A percentile compares a stretch with the other conserved stretches of the same genome.
phyloP scores from a whole-genome alignment of 2,888 invertebrate species.

The Melangyna quadrimaculata region DNA sequence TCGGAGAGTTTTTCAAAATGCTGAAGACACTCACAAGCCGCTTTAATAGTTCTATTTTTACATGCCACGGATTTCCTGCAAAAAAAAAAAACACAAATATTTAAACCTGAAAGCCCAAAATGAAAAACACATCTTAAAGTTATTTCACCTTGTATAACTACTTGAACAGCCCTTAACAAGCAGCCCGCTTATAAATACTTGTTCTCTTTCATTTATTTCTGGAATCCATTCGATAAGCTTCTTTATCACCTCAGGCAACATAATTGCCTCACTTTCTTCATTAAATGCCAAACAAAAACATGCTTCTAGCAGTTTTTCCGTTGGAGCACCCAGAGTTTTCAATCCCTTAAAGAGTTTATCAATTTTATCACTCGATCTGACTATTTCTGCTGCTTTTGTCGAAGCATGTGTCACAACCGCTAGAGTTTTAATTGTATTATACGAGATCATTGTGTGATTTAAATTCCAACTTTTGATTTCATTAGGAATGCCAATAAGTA shows the following conservation, averaged over 20 bases:
- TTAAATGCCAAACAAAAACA: slow-evolving; percentile 82
- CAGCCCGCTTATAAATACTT: slow-evolving; percentile 79
- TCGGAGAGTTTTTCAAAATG: slow-evolving; percentile 80
- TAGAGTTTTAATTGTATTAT: slow-evolving; percentile 77
- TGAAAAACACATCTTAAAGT: not conserved
- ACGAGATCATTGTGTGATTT: slow-evolving; percentile 76
- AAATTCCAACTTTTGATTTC: slow-evolving; percentile 78
- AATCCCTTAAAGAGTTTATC: slow-evolving; percentile 77
- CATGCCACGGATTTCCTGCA: slow-evolving; percentile 83
- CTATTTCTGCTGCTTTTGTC: slow-evolving; percentile 73
- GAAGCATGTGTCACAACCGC: slow-evolving; percentile 77
- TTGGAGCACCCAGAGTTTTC: slow-evolving; percentile 81
- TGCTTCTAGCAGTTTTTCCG: slow-evolving; percentile 80
- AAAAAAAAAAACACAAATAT: slow-evolving; percentile 57
- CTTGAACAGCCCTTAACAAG: slow-evolving; percentile 81
- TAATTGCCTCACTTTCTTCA: slow-evolving; percentile 74
- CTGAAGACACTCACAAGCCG: slow-evolving; percentile 81
- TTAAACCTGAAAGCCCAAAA: not conserved
- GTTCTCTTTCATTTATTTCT: slow-evolving; percentile 80
- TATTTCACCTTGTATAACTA: slow-evolving; percentile 80
- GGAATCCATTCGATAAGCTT: slow-evolving; percentile 83
- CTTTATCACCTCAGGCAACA: slow-evolving; percentile 82
- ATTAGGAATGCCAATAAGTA: slow-evolving; percentile 79
- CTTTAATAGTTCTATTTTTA: slow-evolving; percentile 81
- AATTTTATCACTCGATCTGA: slow-evolving; percentile 76